Conservation (phyloP, 1,140 invertebrate genomes). For the Drosophila ficusphila region DNA sequence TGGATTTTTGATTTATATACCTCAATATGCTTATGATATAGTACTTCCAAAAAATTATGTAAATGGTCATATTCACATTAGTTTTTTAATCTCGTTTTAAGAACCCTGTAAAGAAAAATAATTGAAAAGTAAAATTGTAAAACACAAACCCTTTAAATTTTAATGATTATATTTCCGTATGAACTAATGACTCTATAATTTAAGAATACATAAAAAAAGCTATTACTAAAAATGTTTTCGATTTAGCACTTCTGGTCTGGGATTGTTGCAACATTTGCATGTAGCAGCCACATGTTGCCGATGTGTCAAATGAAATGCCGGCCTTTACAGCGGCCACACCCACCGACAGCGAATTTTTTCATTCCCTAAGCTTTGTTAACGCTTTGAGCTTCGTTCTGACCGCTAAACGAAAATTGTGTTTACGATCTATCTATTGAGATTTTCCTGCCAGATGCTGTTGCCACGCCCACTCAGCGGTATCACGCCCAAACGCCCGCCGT, state of each 20-base stretch:
- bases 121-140: too few relatives aligned
- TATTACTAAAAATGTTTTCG: not conserved
- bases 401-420: constrained; percentile 44
- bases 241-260: not conserved
- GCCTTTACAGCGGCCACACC: constrained; percentile 26
- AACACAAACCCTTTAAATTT: too few relatives aligned
- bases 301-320: constrained; percentile 30
- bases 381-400: constrained; percentile 8
- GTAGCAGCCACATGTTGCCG: constrained; percentile 28
- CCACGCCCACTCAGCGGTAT: constrained; percentile 38
- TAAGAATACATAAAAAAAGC: too few relatives aligned
- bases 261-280: constrained; percentile 18
- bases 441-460: constrained; percentile 34
- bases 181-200: too few relatives aligned
- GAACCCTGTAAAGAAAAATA: too few relatives aligned
- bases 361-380: constrained; percentile 17
- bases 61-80: too few relatives aligned
- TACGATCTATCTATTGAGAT: constrained; percentile 53
- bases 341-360: not conserved
- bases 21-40: too few relatives aligned
- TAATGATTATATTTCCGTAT: too few relatives aligned
- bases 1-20: too few relatives aligned
- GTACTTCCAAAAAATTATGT: too few relatives aligned
- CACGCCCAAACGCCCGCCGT: constrained; percentile 27
- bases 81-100: too few relatives aligned